phyloP scores from a whole-genome alignment of 2,888 invertebrate genomes.

The Portevinia maculata region DNA sequence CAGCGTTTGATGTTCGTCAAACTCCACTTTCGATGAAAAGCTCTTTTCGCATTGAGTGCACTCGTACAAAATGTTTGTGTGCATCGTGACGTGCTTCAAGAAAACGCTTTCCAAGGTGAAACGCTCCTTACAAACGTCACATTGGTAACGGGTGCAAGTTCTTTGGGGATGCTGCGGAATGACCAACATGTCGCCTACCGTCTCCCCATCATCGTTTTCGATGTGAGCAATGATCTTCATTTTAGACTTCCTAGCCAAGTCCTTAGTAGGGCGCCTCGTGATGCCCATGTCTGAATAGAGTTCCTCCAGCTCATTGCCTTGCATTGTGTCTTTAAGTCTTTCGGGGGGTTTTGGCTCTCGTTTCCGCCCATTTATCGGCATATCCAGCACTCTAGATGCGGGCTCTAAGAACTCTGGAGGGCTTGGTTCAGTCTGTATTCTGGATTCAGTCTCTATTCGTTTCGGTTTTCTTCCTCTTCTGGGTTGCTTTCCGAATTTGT shows the following conservation, averaged over 20 bases:
- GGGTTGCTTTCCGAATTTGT: slow-evolving; percentile 81
- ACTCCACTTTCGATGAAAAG: slow-evolving; percentile 83
- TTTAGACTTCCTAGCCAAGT: slow-evolving; percentile 69
- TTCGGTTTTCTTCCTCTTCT: slow-evolving; percentile 73
- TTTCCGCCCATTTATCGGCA: neutral
- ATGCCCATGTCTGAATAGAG: slow-evolving; percentile 89
- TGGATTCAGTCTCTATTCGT: neutral
- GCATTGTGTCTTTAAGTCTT: slow-evolving; percentile 85
- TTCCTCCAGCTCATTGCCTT: slow-evolving; percentile 90
- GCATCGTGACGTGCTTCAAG: slow-evolving; percentile 85
- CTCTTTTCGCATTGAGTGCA: slow-evolving; percentile 84
- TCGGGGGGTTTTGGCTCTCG: slow-evolving; percentile 87
- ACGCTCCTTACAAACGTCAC: slow-evolving; percentile 83
- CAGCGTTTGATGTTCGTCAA: slow-evolving; percentile 85
- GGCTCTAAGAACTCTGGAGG: slow-evolving; percentile 80
- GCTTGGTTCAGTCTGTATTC: slow-evolving; percentile 83
- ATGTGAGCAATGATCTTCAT: slow-evolving; percentile 41
- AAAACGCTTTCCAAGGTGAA: slow-evolving; percentile 84
- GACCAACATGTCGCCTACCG: slow-evolving; percentile 41
- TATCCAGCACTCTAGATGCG: neutral
- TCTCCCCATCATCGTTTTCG: slow-evolving; percentile 80
- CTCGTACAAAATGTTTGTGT: slow-evolving; percentile 86
- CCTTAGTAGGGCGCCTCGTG: slow-evolving; percentile 84
- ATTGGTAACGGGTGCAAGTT: slow-evolving; percentile 75
- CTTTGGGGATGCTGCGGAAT: slow-evolving; percentile 5